phyloP scores from a whole-genome alignment of 2,113 vertebrate genomes.

The Clarias macrocephalus region DNA sequence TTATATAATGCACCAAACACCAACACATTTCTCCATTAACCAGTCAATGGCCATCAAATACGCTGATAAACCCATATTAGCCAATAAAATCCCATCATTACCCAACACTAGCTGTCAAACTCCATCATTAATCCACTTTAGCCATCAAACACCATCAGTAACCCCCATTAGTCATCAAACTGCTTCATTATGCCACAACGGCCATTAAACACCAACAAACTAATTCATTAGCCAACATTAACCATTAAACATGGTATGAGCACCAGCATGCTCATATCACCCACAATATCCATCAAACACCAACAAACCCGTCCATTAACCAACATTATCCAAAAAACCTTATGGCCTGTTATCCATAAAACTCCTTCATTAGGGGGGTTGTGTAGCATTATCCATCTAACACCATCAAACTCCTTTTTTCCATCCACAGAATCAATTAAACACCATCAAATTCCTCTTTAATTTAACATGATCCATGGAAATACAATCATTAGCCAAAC shows the following conservation, averaged over 20 bases:
- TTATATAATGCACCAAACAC: neutral
- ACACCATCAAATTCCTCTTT: neutral
- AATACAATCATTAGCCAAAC: neutral
- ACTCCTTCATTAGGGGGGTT: neutral
- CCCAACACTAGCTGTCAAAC: neutral
- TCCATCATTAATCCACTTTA: neutral
- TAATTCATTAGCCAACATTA: neutral
- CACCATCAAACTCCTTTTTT: no score
- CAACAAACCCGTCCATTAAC: neutral
- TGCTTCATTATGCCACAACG: neutral
- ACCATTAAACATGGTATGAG: no score
- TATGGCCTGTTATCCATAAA: neutral
- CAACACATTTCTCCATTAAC: neutral
- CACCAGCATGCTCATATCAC: no score
- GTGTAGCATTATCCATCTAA: no score
- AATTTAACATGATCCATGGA: neutral
- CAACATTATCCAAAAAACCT: neutral
- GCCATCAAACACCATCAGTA: neutral
- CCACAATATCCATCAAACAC: neutral
- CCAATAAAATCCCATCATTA: neutral
- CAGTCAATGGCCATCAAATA: neutral
- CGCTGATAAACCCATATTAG: no score
- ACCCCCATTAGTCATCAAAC: neutral
- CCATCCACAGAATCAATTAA: no score
- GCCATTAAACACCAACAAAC: neutral